Percentiles rank a stretch among this genome's conserved stretches.
Evolutionary conservation across 1,140 invertebrate species (phyloP).

Genomic region (Lepidurus packardi): DNA sequence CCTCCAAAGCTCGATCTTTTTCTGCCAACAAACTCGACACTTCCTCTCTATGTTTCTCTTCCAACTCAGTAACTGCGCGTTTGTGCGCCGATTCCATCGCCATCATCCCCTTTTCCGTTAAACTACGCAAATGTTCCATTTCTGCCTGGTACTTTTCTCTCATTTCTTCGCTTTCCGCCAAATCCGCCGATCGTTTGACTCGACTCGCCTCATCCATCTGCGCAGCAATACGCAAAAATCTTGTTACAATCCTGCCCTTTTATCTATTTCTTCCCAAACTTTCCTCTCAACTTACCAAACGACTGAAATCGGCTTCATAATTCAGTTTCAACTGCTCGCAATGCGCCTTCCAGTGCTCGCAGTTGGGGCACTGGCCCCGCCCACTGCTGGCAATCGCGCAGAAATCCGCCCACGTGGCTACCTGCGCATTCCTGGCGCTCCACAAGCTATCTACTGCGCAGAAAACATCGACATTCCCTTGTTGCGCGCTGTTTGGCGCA

Average conservation of each 20-base stretch:
- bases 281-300: slow-evolving; percentile 32
- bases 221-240: slow-evolving; percentile 25
- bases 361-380: slow-evolving; percentile 20
- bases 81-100: slow-evolving; percentile 83
- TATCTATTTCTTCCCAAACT: slow-evolving; percentile 35
- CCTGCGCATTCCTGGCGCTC: slow-evolving; percentile 59
- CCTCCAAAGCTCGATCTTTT: slow-evolving; percentile 80
- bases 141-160: slow-evolving; percentile 73
- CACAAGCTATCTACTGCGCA: slow-evolving; percentile 60
- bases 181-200: slow-evolving; percentile 35
- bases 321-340: not conserved
- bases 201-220: slow-evolving; percentile 37
- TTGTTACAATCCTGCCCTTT: not conserved
- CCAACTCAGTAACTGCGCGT: slow-evolving; percentile 73
- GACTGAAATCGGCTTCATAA: not conserved
- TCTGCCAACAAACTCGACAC: slow-evolving; percentile 60
- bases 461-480: slow-evolving; percentile 43
- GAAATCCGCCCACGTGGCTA: not conserved
- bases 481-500: not conserved
- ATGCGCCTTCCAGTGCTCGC: slow-evolving; percentile 23
- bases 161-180: slow-evolving; percentile 55
- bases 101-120: slow-evolving; percentile 78
- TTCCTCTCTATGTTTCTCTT: slow-evolving; percentile 75
- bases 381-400: not conserved
- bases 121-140: slow-evolving; percentile 66